phyloP scores from a whole-genome alignment of 2,113 vertebrate species.

The Garra rufa region DNA sequence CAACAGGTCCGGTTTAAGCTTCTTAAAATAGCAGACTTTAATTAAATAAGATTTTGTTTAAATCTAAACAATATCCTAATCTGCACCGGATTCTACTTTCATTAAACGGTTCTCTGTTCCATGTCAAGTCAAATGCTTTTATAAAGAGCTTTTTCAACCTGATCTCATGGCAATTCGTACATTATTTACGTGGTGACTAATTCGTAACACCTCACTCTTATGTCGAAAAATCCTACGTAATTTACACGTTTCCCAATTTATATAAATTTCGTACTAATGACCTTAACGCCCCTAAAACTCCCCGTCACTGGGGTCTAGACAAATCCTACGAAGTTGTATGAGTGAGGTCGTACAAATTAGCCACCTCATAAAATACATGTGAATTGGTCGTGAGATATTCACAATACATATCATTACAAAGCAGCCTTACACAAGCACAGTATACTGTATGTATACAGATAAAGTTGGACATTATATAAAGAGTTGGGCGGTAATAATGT shows the following conservation, averaged over 20 bases:
- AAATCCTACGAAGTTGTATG: too few species aligned
- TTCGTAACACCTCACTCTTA: too few species aligned
- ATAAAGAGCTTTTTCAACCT: neutral
- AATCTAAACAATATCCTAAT: neutral
- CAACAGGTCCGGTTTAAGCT: neutral
- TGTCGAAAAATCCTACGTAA: too few species aligned
- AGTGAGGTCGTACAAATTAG: too few species aligned
- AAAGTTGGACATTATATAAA: neutral
- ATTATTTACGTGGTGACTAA: too few species aligned
- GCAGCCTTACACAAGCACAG: neutral
- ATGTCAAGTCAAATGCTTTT: neutral
- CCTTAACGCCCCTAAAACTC: too few species aligned
- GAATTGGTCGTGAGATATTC: too few species aligned
- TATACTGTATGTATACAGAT: neutral
- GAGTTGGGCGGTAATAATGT: neutral
- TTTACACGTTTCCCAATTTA: too few species aligned
- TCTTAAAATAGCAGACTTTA: neutral
- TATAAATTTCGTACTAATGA: too few species aligned
- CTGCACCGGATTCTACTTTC: neutral
- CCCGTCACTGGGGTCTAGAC: too few species aligned
- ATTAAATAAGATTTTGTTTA: slow-evolving; percentile 2
- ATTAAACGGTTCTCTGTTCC: neutral
- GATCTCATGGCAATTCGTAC: too few species aligned
- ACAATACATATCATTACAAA: neutral
- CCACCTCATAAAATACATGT: too few species aligned